These are phyloP conservation scores for Gadus chalcogrammus DNA, from an alignment of 2,113 vertebrate genomes.

Conservation along the genomic window DNA sequence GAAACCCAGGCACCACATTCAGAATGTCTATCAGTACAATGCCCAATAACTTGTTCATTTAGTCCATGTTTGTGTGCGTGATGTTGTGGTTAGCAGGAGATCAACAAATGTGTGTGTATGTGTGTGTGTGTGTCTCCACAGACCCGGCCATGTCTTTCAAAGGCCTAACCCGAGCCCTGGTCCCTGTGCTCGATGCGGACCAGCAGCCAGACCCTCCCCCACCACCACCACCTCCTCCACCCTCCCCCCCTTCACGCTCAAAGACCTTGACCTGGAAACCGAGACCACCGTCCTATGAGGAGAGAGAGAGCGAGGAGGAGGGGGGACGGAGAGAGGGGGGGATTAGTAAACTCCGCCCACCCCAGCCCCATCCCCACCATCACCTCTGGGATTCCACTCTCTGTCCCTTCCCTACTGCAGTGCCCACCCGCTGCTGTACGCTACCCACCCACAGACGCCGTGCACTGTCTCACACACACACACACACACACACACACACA, in stretches of 20 bases:
- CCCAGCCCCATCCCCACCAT: no score
- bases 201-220: conserved; percentile 57
- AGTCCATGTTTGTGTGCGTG: conserved; percentile 5
- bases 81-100: conserved; percentile 14
- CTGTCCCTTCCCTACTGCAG: no score
- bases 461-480: no score
- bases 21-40: not conserved
- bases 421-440: no score
- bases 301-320: conserved; percentile 31
- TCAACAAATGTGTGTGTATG: not conserved
- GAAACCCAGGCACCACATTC: not conserved
- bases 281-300: conserved; percentile 92
- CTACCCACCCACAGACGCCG: no score
- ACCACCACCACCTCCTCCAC: conserved; percentile 54
- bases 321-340: not conserved
- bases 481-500: no score
- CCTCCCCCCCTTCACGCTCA: conserved; percentile 56
- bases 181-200: conserved; percentile 76
- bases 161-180: conserved; percentile 70
- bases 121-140: conserved; percentile 40
- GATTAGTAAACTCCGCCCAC: not conserved
- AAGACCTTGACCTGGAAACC: conserved; percentile 83
- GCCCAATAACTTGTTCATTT: not conserved
- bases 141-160: conserved; percentile 77
- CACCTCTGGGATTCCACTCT: no score